Conservation (phyloP, 2,797 vertebrate genomes). For the Gallinago stenura region DNA sequence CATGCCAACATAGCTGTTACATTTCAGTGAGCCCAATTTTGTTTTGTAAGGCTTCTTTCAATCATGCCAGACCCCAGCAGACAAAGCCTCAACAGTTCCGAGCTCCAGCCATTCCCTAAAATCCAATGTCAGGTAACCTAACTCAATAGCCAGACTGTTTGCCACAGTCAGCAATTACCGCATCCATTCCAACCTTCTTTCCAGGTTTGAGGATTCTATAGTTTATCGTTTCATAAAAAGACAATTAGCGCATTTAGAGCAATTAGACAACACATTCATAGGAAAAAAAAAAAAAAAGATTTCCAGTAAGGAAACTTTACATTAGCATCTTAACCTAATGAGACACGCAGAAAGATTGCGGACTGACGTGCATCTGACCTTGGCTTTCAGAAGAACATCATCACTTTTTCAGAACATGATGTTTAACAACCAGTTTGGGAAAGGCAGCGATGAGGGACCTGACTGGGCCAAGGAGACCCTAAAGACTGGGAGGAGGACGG, state of each 20-base stretch:
- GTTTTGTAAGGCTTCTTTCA: constrained; percentile 63
- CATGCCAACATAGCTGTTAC: constrained; percentile 52
- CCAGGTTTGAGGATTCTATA: background rate
- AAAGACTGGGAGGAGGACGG: background rate
- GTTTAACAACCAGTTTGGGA: background rate
- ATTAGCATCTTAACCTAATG: background rate
- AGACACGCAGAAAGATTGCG: background rate
- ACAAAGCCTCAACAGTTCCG: constrained; percentile 69
- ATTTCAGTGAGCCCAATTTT: constrained; percentile 45
- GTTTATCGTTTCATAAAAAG: constrained; percentile 32
- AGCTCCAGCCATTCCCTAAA: constrained; percentile 28
- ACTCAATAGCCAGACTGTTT: constrained; percentile 44
- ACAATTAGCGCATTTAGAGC: background rate
- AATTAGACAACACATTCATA: fast-evolving
- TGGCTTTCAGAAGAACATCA: background rate
- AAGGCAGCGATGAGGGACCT: background rate
- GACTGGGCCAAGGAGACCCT: background rate
- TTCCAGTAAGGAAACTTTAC: background rate
- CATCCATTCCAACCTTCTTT: background rate
- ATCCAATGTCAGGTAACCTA: constrained; percentile 49
- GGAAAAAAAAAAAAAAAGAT: background rate
- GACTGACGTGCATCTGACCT: background rate
- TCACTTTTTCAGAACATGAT: background rate
- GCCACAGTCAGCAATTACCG: background rate
- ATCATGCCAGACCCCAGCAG: constrained; percentile 52